Evolutionary conservation across 2,797 vertebrate genomes (phyloP).

Genomic region (Otolemur crassicaudatus): DNA sequence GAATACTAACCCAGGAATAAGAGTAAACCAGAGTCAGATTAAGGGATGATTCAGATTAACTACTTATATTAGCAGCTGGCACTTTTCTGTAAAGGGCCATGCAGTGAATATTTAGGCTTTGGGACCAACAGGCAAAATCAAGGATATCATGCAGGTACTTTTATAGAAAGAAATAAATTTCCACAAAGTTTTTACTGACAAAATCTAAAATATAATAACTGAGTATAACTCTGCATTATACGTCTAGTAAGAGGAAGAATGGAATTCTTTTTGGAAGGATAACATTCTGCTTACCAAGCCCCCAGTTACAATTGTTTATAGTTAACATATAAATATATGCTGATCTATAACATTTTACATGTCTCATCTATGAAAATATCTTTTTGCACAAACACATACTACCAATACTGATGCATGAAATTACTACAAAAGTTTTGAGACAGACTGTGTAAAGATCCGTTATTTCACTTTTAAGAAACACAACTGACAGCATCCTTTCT

Average conservation of each 20-base stretch:
- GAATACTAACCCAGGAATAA: constrained; percentile 38
- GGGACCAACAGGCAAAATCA: constrained; percentile 29
- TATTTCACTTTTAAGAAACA: too few relatives aligned
- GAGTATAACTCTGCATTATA: constrained; percentile 4
- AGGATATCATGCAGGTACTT: neutral
- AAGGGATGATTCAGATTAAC: constrained; percentile 27
- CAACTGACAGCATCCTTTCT: too few relatives aligned
- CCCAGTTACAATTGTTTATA: neutral
- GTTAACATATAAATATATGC: neutral
- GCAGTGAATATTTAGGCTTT: neutral
- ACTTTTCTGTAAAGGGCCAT: neutral
- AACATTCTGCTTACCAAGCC: neutral
- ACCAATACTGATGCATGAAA: neutral
- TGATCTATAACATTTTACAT: constrained; percentile 15
- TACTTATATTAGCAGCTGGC: neutral
- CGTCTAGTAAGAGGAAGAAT: constrained; percentile 16
- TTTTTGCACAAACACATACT: neutral
- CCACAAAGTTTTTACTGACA: neutral
- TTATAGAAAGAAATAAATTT: constrained; percentile 10
- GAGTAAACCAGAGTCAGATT: constrained; percentile 36
- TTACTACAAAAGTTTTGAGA: too few relatives aligned
- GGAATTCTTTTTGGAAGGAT: neutral
- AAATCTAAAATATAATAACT: constrained; percentile 42
- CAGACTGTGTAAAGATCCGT: too few relatives aligned
- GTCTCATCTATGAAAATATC: neutral